Evolutionary conservation across 2,888 invertebrate genomes (phyloP).

Genomic region (Ectemnius cavifrons): DNA sequence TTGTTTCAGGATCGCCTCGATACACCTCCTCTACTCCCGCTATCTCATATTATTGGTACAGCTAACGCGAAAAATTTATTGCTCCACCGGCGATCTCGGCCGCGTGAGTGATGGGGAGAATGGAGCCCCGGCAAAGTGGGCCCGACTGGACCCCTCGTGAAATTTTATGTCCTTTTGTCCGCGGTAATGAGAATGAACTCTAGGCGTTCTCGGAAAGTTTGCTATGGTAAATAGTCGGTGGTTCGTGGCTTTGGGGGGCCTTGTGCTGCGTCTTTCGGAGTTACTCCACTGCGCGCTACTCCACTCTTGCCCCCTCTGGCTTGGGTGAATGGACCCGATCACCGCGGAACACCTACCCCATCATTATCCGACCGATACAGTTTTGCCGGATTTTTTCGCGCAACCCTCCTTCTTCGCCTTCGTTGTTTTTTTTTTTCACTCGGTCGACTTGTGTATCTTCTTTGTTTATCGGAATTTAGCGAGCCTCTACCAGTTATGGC

Average conservation of each 20-base stretch:
- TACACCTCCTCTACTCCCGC: constrained; percentile 72
- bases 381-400: constrained; percentile 66
- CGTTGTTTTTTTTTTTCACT: constrained; percentile 50
- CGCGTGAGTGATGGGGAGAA: constrained; percentile 40
- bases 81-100: constrained; percentile 40
- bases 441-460: constrained; percentile 8
- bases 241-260: too few relatives aligned
- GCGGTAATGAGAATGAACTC: too few relatives aligned
- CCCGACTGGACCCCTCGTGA: background rate
- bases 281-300: constrained; percentile 45
- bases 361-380: constrained; percentile 72
- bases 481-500: too few relatives aligned
- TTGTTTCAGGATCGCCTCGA: constrained; percentile 75
- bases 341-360: constrained; percentile 62
- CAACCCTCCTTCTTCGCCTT: constrained; percentile 28
- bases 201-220: too few relatives aligned
- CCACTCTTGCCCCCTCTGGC: constrained; percentile 40
- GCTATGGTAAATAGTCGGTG: too few relatives aligned
- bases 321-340: constrained; percentile 61
- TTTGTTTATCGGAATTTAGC: constrained; percentile 36
- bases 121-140: too few relatives aligned
- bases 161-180: background rate
- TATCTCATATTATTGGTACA: constrained; percentile 76
- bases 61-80: constrained; percentile 72
- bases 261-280: constrained; percentile 43